Base-by-base conservation (phyloP, 53 echinoderm and acorn worm species). In the Holothuria leucospilota region DNA sequence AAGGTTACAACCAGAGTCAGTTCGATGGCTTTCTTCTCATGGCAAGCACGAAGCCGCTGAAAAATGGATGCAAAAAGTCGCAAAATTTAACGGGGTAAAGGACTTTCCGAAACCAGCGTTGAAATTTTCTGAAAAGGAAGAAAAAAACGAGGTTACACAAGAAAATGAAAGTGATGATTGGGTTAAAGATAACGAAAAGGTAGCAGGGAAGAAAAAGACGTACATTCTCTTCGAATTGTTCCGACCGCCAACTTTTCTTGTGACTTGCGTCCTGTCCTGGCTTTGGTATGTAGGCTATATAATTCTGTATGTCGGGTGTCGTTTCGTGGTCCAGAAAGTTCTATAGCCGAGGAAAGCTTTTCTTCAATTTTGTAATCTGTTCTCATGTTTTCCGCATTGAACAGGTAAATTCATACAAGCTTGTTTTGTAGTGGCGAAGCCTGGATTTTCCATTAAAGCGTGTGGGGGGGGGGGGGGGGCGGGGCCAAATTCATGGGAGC, bases 1-100 rank as follows among this genome's bases (percentile, higher is more conserved):
- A 61, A 93, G 93, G 87, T 14, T 90, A 13, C 85, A 93, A n/a
- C 96, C 96, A 8, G 94, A 96, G 70, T 94, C 96, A 8, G 85
- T 71, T 11, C 84, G 96, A 39, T 96, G 96, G 96, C 51, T 95
- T 63, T 26, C 52, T 24, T 93, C 93, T 13, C 87, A 78, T 46
- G 93, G 96, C 58, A 88, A 84, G 23, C 49, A 77, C 18, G 81
- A 88, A 42, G 79, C 93, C 59, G 92, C 96, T 18, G 96, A 96
- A 59, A 70, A 62, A 16, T 92, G 81, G 39, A 85, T 96, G 9
- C 87, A 85, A 49, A 90, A 79, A 51, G 86, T 90, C n/a, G 96
- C 93, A 11, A 88, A 81, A 69, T 92, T 92, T 77, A 93, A 96
- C 84, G 85, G 85, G 46, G 75, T 49, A 49, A 88, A 78, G 15